Base-by-base conservation (phyloP, 1,140 invertebrate genomes). In the Drosophila bocki region DNA sequence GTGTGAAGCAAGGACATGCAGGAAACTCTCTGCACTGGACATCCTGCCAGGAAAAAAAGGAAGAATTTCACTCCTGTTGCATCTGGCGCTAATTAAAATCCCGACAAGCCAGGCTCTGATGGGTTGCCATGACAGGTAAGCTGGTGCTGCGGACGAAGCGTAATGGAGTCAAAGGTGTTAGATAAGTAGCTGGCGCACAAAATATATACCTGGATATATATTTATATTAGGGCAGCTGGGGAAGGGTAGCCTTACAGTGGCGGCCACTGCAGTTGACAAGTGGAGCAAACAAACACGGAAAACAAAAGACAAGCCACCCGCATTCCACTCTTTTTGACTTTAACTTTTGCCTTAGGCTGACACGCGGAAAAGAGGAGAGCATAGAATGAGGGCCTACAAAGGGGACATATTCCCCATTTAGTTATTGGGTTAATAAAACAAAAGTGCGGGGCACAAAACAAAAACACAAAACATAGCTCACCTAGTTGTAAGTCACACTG, bases 381-480 rank as follows among this genome's bases (percentile, higher is more conserved):
- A 45, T 32, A 12, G 53, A 42, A 44, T 29, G 50, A 19, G 51
- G 58, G 58, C 19, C 45, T 50, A 29, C 32, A 8, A 47, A 42
- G 42, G 35, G 53, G 67, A 26, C 51, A 48, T 37, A 39, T 33
- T 71, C 65, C 17, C 58, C 71, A 75, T 82, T 88, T 83, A 70
- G 85, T 90, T 90, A 88, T 84, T 88, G 75, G 85, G 84, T 88
- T 88, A 85, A 88, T 88, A 88, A 90, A 90, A 90, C 84, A 88
- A 72, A 47, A 71, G 47, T n/a, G 41, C 50, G 37, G 32, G 37
- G 29, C 67, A 29, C 22, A 50, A 59, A 51, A 39, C 67, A 64
- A 62, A 47, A 61, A 32, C 59, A 61, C 56, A 53, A 60, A 62
- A 57, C 53, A 29, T 41, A 71, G 53, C 80, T 75, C 77, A 88